Conservation (phyloP, 2,113 vertebrate species). For the Pseudonaja textilis region DNA sequence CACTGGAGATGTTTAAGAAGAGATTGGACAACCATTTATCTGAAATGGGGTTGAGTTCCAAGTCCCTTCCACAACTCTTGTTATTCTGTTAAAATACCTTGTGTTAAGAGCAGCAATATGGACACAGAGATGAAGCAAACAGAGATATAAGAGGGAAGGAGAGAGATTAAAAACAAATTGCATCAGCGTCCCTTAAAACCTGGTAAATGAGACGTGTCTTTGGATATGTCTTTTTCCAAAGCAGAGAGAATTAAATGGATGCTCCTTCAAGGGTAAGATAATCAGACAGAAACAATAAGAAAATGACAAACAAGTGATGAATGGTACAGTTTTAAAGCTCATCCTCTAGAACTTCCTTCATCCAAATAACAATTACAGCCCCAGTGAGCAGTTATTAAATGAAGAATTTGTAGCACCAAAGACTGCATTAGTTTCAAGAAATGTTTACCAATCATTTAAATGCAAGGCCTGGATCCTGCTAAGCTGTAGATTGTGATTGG, state of each 20-base stretch:
- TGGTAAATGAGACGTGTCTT: not conserved
- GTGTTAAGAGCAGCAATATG: not conserved
- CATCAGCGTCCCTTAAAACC: not conserved
- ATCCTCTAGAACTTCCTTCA: constrained; percentile 35
- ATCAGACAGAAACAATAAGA: constrained; percentile 1
- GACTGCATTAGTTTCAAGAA: constrained; percentile 11
- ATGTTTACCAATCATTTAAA: not conserved
- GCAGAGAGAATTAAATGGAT: constrained; percentile 12
- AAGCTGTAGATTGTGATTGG: not conserved
- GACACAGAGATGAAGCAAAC: not conserved
- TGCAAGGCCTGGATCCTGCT: not conserved
- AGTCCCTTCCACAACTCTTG: not conserved
- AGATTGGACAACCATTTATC: not conserved
- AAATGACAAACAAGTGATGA: not conserved
- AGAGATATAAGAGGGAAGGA: not conserved
- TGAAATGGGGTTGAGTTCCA: not conserved
- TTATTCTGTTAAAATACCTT: not conserved
- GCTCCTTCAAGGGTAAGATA: constrained; percentile 34
- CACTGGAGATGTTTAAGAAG: not conserved
- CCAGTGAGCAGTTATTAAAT: not conserved
- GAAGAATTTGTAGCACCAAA: constrained; percentile 9
- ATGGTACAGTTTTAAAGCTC: constrained; percentile 23
- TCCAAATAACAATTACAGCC: constrained; percentile 31
- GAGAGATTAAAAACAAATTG: not conserved
- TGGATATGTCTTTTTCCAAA: not conserved